Base-by-base conservation (phyloP, 2,113 vertebrate species). In the Channa argus region DNA sequence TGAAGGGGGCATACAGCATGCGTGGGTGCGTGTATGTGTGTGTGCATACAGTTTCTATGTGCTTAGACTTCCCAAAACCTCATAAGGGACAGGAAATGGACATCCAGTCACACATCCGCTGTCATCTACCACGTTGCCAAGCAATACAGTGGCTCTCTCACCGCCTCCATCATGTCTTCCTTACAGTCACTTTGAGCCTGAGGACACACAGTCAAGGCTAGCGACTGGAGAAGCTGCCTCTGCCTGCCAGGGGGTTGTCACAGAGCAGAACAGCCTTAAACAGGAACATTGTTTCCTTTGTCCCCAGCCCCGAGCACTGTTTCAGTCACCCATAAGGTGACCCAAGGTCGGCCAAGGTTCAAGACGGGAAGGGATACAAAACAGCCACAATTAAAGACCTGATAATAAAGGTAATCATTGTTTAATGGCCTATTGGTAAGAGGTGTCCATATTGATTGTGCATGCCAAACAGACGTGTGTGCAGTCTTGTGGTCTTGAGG, bases 241-340 rank as follows among this genome's bases (percentile, higher is more conserved):
- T 41, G 45, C 75, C 58, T 78, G 74, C 81, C 72, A 60, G 46
- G 24, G 58, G n/a, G 84, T 77, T 77, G 80, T 88, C 84, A 77
- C 39, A 0, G 36, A 71, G 76, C 77, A 68, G 52, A 80, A 45
- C 44, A 43, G 58, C 69, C 71, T 64, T 46, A 83, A 85, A 86
- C 52, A 43, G 62, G 67, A 55, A 77, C 77, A 72, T 74, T 39
- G 71, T 79, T 77, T 76, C 24, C 58, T 83, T 79, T 78, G 73
- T 81, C 77, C 39, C 34, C 61, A 10, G 80, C 71, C 75, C 61
- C 79, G 63, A 67, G 73, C 38, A 5, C 43, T 13, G 77, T 69
- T 77, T 82, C 58, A 75, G 66, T 39, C 72, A 51, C 53, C 46
- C 8, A 38, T 24, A 24, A 24, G 24, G 24, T 24, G 24, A 24